phyloP scores from a whole-genome alignment of 2,113 vertebrate species.

The Struthidea cinerea region DNA sequence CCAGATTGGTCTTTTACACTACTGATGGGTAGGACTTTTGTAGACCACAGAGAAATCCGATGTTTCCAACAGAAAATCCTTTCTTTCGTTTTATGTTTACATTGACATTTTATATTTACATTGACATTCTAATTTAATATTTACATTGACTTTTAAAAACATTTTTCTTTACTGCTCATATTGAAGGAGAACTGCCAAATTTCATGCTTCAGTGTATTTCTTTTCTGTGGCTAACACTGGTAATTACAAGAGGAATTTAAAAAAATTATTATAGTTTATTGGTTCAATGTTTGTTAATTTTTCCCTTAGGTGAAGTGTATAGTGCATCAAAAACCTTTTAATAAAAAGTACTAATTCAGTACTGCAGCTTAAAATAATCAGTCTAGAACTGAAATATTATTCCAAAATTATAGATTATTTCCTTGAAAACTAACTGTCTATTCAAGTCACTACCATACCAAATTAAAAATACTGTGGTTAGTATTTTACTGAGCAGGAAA shows the following conservation, averaged over 20 bases:
- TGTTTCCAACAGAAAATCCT: not conserved
- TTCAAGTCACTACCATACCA: not conserved
- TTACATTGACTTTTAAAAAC: not conserved
- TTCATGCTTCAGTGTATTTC: not conserved
- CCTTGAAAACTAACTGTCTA: not conserved
- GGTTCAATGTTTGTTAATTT: not conserved
- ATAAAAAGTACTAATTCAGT: not conserved
- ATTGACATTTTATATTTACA: not conserved
- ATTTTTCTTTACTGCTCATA: not conserved
- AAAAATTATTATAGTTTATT: not conserved
- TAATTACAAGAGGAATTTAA: not conserved
- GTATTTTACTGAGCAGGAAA: not conserved
- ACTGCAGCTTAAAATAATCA: not conserved
- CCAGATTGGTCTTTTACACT: not conserved
- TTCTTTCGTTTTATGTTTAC: not conserved
- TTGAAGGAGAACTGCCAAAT: not conserved
- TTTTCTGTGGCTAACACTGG: not conserved
- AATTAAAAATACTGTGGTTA: not conserved
- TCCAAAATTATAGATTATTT: not conserved
- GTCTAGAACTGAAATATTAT: not conserved
- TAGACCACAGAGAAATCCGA: not conserved
- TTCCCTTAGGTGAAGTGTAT: not conserved
- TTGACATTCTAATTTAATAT: not conserved
- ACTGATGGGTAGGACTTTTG: not conserved
- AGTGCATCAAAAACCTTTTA: not conserved